A percentile compares a stretch with the other conserved stretches of the same genome.
phyloP scores from a whole-genome alignment of 2,888 invertebrate species.

The Globia sparganii region DNA sequence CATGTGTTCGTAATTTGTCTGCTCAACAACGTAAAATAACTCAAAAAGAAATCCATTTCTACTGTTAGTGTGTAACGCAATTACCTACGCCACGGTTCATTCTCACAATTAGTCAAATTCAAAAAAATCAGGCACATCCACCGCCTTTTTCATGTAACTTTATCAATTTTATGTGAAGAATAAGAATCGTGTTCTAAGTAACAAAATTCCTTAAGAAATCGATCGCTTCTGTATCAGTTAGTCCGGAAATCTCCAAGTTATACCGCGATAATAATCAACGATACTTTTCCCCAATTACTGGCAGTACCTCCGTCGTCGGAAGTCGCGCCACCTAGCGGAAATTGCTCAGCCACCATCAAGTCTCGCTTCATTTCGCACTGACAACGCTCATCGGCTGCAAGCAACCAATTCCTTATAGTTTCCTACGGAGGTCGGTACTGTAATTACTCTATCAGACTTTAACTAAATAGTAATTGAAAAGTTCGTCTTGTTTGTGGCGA shows the following conservation, averaged over 20 bases:
- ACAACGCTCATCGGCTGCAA: slow-evolving; percentile 40
- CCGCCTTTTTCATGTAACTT: neutral
- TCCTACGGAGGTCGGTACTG: slow-evolving; percentile 30
- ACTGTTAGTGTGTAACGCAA: neutral
- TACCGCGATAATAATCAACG: slow-evolving; percentile 35
- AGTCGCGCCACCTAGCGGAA: slow-evolving; percentile 61
- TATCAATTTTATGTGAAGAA: neutral
- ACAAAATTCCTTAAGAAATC: neutral
- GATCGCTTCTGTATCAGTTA: neutral
- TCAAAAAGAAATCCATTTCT: neutral
- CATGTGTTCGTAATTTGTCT: neutral
- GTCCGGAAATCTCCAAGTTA: neutral
- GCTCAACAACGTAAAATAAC: neutral
- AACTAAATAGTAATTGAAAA: neutral
- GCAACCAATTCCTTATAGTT: slow-evolving; percentile 33
- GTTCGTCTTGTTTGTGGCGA: neutral
- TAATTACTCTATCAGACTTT: slow-evolving; percentile 51
- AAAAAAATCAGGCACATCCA: neutral
- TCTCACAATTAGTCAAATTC: neutral
- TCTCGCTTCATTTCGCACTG: slow-evolving; percentile 52
- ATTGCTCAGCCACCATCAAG: slow-evolving; percentile 59
- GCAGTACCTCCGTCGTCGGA: slow-evolving; percentile 38
- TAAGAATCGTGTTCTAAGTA: neutral
- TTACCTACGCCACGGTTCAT: no score
- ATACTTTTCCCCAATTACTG: slow-evolving; percentile 43